These are phyloP conservation scores for Psix sp. DNA, from an alignment of 1,140 invertebrate genomes.

Conservation along the genomic window DNA sequence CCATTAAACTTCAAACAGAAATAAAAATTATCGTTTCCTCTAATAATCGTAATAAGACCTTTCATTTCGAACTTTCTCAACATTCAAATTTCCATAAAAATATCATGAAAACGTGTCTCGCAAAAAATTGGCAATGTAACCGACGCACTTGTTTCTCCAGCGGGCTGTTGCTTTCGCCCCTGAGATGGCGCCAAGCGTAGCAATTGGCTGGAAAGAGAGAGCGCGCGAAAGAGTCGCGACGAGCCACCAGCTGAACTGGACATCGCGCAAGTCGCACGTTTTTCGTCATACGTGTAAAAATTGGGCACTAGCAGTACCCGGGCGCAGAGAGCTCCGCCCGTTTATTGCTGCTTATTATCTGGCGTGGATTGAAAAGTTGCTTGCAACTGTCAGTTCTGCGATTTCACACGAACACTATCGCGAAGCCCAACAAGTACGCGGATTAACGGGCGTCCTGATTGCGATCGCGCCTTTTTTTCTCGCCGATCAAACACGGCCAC, in stretches of 20 bases:
- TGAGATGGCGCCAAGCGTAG: background rate
- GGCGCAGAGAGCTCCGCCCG: background rate
- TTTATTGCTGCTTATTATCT: no score
- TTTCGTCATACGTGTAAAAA: conserved; percentile 18
- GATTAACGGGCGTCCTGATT: conserved; percentile 7
- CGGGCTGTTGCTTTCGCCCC: conserved; percentile 1
- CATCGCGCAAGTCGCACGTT: conserved; percentile 33
- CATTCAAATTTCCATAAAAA: no score
- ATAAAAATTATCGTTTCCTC: no score
- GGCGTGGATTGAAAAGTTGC: no score
- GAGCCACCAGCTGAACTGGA: background rate
- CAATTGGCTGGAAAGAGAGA: background rate
- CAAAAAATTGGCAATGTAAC: no score
- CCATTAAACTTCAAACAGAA: no score
- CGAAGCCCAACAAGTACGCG: conserved; percentile 16
- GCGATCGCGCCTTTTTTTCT: background rate
- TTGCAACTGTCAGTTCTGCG: no score
- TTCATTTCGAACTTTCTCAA: no score
- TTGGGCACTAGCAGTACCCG: background rate
- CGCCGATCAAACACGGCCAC: background rate
- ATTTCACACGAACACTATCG: background rate
- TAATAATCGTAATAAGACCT: no score
- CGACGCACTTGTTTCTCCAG: no score
- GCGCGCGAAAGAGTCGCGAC: background rate
- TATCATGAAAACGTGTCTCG: no score